phyloP scores from a whole-genome alignment of 2,797 vertebrate genomes.

The Sebastes nivosus region DNA sequence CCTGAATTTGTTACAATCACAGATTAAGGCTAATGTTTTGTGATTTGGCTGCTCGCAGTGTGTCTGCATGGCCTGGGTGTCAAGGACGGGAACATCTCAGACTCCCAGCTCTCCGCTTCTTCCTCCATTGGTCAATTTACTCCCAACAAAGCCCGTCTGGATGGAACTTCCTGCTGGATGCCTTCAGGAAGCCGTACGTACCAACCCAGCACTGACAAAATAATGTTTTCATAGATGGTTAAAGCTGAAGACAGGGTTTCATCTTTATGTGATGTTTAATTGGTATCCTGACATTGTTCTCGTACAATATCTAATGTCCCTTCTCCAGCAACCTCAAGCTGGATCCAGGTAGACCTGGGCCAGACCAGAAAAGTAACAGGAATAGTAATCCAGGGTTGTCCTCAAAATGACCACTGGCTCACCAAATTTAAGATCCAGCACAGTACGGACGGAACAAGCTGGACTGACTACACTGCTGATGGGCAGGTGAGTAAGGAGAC shows the following conservation, averaged over 20 bases:
- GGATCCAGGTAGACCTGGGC: conserved; percentile 82
- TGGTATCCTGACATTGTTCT: background rate
- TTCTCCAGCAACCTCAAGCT: conserved; percentile 73
- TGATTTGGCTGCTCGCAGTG: conserved; percentile 62
- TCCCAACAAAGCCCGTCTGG: conserved; percentile 72
- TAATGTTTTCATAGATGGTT: background rate
- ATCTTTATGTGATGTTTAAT: background rate
- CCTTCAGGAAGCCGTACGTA: conserved; percentile 71
- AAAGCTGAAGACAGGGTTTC: background rate
- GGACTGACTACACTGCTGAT: conserved; percentile 75
- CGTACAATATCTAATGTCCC: background rate
- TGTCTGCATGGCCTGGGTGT: conserved; percentile 83
- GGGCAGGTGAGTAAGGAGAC: conserved; percentile 66
- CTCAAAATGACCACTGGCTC: conserved; percentile 79
- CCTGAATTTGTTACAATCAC: background rate
- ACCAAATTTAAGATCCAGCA: conserved; percentile 81
- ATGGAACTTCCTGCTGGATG: conserved; percentile 83
- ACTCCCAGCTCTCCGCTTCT: conserved; percentile 79
- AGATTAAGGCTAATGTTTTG: background rate
- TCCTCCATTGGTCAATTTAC: conserved; percentile 59
- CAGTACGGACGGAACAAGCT: conserved; percentile 71
- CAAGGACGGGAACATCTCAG: conserved; percentile 75
- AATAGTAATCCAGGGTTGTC: conserved; percentile 83
- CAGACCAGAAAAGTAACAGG: conserved; percentile 81
- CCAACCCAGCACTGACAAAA: background rate